phyloP scores from a whole-genome alignment of 2,797 vertebrate genomes.

The Silurus aristotelis region DNA sequence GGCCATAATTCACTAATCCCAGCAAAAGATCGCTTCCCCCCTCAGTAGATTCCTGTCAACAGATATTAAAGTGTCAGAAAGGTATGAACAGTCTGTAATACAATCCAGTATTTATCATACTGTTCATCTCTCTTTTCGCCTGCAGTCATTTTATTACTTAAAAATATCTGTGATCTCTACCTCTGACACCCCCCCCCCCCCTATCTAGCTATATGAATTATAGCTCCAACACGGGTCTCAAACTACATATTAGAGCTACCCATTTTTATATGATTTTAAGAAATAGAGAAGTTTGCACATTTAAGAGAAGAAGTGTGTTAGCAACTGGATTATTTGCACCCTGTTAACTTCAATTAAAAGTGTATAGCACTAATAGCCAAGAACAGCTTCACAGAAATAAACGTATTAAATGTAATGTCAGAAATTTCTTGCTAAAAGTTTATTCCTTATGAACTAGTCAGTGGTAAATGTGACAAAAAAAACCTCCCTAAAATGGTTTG shows the following conservation, averaged over 20 bases:
- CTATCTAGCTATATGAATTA: background rate
- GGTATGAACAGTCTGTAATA: constrained; percentile 16
- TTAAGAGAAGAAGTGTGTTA: background rate
- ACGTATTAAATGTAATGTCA: too few species aligned
- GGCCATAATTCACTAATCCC: constrained; percentile 54
- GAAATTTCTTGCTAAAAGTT: too few species aligned
- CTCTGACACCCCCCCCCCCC: too few species aligned
- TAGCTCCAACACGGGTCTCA: background rate
- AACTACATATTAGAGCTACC: too few species aligned
- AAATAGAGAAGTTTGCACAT: background rate
- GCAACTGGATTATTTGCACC: background rate
- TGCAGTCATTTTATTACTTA: background rate
- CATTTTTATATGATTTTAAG: background rate
- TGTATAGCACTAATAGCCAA: too few species aligned
- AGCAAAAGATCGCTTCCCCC: constrained; percentile 30
- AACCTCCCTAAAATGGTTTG: too few species aligned
- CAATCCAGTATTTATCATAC: constrained; percentile 1
- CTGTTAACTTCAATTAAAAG: background rate
- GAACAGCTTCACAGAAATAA: too few species aligned
- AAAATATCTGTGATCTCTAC: background rate
- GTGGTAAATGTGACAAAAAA: too few species aligned
- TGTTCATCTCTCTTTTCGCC: background rate
- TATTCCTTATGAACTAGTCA: too few species aligned
- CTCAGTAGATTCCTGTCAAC: constrained; percentile 44
- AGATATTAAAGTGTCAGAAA: constrained; percentile 49